phyloP scores from a whole-genome alignment of 1,140 invertebrate species.

The Bicyclus anynana region DNA sequence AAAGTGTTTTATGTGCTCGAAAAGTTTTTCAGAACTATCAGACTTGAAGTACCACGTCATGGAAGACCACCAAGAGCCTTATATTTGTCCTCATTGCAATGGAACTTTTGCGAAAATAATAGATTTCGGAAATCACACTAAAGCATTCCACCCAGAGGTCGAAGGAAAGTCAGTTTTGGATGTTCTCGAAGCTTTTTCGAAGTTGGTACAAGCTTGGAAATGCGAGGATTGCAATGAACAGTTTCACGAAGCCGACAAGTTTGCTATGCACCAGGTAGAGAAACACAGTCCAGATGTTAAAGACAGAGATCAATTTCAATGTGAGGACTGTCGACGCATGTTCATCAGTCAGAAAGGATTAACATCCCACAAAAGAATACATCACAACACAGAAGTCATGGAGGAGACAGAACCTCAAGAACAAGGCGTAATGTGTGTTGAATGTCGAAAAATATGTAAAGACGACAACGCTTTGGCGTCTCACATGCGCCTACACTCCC shows the following conservation, averaged over 20 bases:
- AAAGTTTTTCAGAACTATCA: conserved; percentile 50
- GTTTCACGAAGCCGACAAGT: conserved; percentile 65
- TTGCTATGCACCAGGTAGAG: conserved; percentile 62
- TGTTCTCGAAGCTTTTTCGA: conserved; percentile 63
- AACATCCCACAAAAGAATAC: conserved; percentile 55
- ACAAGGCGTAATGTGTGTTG: conserved; percentile 58
- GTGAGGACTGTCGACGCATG: conserved; percentile 56
- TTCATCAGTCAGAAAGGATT: conserved; percentile 62
- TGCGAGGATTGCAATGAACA: conserved; percentile 66
- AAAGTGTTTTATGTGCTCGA: conserved; percentile 60
- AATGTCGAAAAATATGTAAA: conserved; percentile 66
- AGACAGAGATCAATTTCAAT: conserved; percentile 53
- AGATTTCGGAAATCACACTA: conserved; percentile 63
- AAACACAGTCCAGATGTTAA: conserved; percentile 56
- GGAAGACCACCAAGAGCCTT: conserved; percentile 63
- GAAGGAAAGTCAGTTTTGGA: conserved; percentile 62
- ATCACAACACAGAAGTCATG: conserved; percentile 44
- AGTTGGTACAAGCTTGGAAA: conserved; percentile 65
- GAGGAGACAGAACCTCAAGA: conserved; percentile 41
- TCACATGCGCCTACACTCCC: conserved; percentile 62
- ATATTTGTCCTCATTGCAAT: conserved; percentile 55
- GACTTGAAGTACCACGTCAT: conserved; percentile 60
- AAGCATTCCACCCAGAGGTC: conserved; percentile 57
- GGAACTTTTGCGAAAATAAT: conserved; percentile 56
- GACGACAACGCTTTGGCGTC: conserved; percentile 53